Evolutionary conservation across 2,113 vertebrate species (phyloP).

Genomic region (Piaya cayana): DNA sequence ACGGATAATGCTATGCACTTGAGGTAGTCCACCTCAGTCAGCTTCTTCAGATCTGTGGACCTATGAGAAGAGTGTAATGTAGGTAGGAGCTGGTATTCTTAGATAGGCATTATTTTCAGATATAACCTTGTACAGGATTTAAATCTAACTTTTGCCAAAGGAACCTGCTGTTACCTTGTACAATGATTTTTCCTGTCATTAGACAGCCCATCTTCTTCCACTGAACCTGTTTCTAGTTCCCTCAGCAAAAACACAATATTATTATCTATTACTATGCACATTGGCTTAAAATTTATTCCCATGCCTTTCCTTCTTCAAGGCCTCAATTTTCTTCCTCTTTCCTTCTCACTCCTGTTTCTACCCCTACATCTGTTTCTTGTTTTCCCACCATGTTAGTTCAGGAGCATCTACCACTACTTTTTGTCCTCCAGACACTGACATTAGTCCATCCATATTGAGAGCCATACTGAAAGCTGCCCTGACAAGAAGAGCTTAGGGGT

Average conservation of each 20-base stretch:
- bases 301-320: background rate
- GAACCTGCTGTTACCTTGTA: background rate
- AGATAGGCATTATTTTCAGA: background rate
- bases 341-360: background rate
- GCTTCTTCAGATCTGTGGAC: background rate
- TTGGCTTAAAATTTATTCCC: background rate
- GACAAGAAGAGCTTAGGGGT: too few species aligned
- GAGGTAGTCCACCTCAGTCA: background rate
- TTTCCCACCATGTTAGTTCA: background rate
- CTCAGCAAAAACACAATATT: background rate
- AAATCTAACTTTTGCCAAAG: background rate
- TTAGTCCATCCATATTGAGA: background rate
- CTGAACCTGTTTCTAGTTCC: background rate
- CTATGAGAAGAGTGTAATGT: background rate
- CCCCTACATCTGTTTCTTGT: background rate
- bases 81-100: background rate
- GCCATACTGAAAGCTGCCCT: too few species aligned
- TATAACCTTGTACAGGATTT: background rate
- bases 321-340: background rate
- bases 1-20: constrained; percentile 7
- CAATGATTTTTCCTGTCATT: background rate
- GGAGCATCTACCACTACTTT: background rate
- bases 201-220: background rate
- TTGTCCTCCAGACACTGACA: fast-evolving
- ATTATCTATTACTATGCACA: background rate